A percentile compares a stretch with the other conserved stretches of the same genome.
Evolutionary conservation across 2,113 vertebrate genomes (phyloP).

Genomic region (Tangachromis dhanisi): DNA sequence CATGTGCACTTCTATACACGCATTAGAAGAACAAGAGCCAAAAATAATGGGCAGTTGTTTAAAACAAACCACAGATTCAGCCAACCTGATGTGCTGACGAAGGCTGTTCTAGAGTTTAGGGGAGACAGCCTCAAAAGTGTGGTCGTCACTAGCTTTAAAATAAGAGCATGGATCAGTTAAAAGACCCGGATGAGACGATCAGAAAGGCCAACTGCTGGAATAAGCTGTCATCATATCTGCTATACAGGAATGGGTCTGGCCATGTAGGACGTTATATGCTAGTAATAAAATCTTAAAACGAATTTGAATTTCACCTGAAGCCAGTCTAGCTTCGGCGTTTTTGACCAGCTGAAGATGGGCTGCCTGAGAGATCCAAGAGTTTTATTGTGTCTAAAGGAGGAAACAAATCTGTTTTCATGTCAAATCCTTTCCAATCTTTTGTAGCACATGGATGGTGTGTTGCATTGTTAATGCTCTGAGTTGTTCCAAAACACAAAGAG

Average conservation of each 20-base stretch:
- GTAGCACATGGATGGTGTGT: not conserved
- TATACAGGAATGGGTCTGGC: rapidly evolving
- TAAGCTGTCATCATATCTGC: not conserved
- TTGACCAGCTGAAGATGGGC: not conserved
- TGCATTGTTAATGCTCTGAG: not conserved
- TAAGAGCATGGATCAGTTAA: not conserved
- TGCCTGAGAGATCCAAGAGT: not conserved
- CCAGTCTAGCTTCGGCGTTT: not conserved
- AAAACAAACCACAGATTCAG: not conserved
- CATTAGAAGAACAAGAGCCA: not conserved
- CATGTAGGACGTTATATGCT: not conserved
- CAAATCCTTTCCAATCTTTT: not conserved
- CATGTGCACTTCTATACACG: not conserved
- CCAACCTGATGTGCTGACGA: not conserved
- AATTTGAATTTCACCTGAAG: not conserved
- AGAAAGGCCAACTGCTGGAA: not conserved
- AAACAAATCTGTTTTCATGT: not conserved
- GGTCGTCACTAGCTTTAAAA: not conserved
- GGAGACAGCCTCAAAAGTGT: not conserved
- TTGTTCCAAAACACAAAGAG: not conserved
- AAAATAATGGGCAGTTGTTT: not conserved
- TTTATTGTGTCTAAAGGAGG: not conserved
- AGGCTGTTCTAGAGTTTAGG: not conserved
- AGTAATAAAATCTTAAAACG: not conserved
- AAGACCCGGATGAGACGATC: rapidly evolving